phyloP scores from a whole-genome alignment of 2,113 vertebrate species.

The Neogale vison region DNA sequence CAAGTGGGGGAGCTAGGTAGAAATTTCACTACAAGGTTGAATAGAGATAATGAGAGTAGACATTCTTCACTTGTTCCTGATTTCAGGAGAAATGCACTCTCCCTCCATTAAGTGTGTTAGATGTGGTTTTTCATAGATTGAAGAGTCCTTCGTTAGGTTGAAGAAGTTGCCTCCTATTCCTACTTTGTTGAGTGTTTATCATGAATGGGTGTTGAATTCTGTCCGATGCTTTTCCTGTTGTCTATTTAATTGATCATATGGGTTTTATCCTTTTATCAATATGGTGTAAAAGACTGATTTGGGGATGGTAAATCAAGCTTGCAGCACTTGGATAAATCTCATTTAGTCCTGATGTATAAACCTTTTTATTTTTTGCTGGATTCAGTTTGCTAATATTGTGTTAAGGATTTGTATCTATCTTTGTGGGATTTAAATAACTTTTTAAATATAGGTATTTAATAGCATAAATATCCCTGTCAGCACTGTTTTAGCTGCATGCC shows the following conservation, averaged over 20 bases:
- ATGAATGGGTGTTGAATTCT: neutral
- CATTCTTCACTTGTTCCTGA: neutral
- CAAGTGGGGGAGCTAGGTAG: neutral
- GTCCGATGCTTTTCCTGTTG: neutral
- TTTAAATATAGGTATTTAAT: neutral
- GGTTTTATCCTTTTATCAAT: neutral
- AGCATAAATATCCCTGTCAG: neutral
- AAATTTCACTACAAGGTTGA: neutral
- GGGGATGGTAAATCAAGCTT: neutral
- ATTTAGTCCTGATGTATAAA: neutral
- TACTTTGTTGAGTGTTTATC: neutral
- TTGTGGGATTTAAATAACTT: neutral
- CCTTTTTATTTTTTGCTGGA: neutral
- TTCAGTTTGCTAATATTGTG: neutral
- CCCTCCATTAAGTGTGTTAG: neutral
- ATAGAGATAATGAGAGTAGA: neutral
- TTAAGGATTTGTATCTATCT: neutral
- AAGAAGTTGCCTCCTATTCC: neutral
- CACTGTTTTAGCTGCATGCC: neutral
- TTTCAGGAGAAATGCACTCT: neutral
- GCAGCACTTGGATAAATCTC: too few relatives aligned
- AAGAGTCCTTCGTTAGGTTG: neutral
- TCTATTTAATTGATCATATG: neutral
- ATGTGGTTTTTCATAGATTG: neutral
- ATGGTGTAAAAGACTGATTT: neutral